Evolutionary conservation across 2,888 invertebrate species (phyloP).

Genomic region (Acleris literana): DNA sequence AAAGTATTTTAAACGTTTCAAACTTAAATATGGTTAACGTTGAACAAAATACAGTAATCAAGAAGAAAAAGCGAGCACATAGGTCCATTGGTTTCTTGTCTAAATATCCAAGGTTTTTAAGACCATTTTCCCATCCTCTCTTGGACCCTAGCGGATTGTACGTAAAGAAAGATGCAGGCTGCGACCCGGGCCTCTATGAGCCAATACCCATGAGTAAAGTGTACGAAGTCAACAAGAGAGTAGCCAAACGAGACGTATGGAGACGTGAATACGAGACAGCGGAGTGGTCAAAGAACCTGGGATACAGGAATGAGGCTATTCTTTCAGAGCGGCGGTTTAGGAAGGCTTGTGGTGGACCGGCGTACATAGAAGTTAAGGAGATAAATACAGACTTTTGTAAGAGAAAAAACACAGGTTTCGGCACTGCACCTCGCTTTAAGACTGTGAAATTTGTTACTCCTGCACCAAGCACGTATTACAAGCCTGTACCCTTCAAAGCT

Average conservation of each 20-base stretch:
- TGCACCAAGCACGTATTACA: constrained; percentile 70
- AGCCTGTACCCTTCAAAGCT: constrained; percentile 56
- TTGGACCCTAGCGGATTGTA: constrained; percentile 5
- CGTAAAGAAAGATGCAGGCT: constrained; percentile 5
- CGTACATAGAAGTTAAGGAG: constrained; percentile 4
- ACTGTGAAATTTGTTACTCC: constrained; percentile 49
- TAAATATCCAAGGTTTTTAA: constrained; percentile 13
- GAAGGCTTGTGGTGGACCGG: constrained; percentile 15
- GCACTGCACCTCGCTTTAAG: constrained; percentile 57
- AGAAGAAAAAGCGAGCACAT: no score
- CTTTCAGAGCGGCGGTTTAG: constrained; percentile 11
- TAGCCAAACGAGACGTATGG: constrained; percentile 17
- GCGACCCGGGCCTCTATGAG: constrained; percentile 25
- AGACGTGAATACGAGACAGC: constrained; percentile 23
- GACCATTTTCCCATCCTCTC: background rate
- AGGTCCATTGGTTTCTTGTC: constrained; percentile 8
- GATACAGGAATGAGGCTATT: constrained; percentile 28
- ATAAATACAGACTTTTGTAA: background rate
- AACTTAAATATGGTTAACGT: no score
- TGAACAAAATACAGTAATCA: no score
- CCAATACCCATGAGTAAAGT: constrained; percentile 16
- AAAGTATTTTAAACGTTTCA: no score
- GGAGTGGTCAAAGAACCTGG: constrained; percentile 28
- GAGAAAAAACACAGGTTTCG: constrained; percentile 39
- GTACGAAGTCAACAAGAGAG: background rate